Conservation (phyloP, 2,113 vertebrate species). For the Aramus guarauna region DNA sequence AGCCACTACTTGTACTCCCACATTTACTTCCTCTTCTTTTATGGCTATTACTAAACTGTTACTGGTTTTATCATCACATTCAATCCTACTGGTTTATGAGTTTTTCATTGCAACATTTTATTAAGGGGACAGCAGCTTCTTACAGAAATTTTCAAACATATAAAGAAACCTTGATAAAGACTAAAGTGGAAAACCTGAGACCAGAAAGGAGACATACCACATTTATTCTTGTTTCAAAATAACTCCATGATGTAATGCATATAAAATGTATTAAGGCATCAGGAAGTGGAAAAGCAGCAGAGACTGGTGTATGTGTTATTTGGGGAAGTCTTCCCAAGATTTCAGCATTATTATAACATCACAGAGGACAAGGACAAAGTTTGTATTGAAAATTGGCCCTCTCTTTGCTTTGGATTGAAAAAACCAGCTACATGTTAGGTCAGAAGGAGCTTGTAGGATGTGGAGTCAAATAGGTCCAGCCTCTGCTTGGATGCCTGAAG, state of each 20-base stretch:
- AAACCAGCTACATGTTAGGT: neutral
- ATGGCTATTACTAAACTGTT: neutral
- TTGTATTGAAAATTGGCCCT: neutral
- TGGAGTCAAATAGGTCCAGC: neutral
- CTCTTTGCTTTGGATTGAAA: neutral
- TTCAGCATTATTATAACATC: neutral
- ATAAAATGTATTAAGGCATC: conserved; percentile 5
- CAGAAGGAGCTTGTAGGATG: neutral
- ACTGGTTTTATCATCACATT: conserved; percentile 14
- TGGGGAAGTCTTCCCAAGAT: neutral
- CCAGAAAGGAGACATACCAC: neutral
- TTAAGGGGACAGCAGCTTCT: neutral
- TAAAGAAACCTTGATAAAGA: neutral
- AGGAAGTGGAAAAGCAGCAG: neutral
- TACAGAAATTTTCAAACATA: conserved; percentile 41
- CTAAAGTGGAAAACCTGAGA: neutral
- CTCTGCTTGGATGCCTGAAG: neutral
- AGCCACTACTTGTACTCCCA: neutral
- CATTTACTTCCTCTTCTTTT: conserved; percentile 1
- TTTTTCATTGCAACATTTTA: conserved; percentile 40
- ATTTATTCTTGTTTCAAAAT: conserved; percentile 13
- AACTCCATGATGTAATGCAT: neutral
- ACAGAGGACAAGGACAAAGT: neutral
- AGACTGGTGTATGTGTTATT: neutral
- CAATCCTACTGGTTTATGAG: conserved; percentile 34